A percentile compares a stretch with the other conserved stretches of the same genome.
Evolutionary conservation across 2,113 vertebrate species (phyloP).

Genomic region (Melospiza melodia): DNA sequence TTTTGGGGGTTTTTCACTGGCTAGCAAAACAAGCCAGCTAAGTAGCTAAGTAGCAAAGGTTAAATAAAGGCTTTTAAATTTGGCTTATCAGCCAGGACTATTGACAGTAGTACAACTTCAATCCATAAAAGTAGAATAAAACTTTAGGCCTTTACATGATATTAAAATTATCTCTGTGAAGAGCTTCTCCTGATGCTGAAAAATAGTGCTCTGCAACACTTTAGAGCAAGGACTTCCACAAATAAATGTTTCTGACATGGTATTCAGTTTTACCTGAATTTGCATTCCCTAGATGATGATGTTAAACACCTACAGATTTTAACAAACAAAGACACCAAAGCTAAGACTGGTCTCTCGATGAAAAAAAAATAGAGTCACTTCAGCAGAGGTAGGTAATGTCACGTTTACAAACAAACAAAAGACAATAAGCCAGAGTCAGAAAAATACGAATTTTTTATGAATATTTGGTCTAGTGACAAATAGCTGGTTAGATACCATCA

Average conservation of each 20-base stretch:
- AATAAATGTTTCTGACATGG: neutral
- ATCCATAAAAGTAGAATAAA: neutral
- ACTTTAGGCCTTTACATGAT: neutral
- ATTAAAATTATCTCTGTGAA: neutral
- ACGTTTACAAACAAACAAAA: neutral
- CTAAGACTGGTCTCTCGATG: neutral
- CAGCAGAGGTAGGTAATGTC: neutral
- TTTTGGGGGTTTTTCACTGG: neutral
- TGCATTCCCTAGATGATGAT: neutral
- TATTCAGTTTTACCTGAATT: neutral
- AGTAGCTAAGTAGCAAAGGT: neutral
- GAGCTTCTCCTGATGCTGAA: neutral
- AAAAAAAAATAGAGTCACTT: neutral
- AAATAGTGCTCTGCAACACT: neutral
- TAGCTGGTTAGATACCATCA: neutral
- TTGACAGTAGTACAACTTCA: neutral
- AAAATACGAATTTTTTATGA: neutral
- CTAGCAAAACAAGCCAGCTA: neutral
- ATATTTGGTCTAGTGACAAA: neutral
- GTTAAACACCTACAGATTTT: neutral
- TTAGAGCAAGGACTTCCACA: neutral
- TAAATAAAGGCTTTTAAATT: neutral
- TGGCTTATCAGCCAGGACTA: neutral
- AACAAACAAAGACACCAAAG: neutral
- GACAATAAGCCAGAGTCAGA: neutral